phyloP scores from a whole-genome alignment of 2,888 invertebrate species.

The Phaedon cochleariae region DNA sequence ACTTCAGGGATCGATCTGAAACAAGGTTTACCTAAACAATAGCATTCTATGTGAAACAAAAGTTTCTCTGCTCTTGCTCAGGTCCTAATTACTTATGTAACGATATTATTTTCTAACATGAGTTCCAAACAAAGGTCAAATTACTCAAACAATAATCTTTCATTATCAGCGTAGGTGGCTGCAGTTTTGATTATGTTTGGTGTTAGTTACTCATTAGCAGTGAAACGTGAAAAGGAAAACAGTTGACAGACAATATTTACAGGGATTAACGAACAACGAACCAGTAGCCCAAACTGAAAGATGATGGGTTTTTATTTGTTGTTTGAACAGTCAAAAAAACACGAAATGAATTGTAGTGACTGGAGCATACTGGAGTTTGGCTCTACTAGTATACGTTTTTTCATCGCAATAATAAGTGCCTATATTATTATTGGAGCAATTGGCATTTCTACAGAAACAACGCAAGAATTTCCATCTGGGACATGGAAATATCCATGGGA shows the following conservation, averaged over 20 bases:
- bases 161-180: constrained; percentile 36
- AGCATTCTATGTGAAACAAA: not conserved
- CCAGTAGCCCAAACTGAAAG: constrained; percentile 30
- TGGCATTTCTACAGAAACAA: no score
- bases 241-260: constrained; percentile 43
- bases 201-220: constrained; percentile 32
- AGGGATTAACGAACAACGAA: constrained; percentile 30
- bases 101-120: constrained; percentile 21
- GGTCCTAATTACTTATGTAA: constrained; percentile 13
- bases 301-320: constrained; percentile 17
- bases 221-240: constrained; percentile 39
- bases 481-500: no score
- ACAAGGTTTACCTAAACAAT: no score
- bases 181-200: constrained; percentile 19
- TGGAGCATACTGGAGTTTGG: no score
- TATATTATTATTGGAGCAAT: no score
- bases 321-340: constrained; percentile 16
- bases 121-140: constrained; percentile 42
- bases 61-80: not conserved
- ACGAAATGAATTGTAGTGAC: not conserved
- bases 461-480: no score
- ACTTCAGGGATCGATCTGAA: no score
- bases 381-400: no score
- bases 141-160: constrained; percentile 40
- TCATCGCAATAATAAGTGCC: no score